Conservation (phyloP, 2,113 vertebrate genomes). For the Mustela lutreola region DNA sequence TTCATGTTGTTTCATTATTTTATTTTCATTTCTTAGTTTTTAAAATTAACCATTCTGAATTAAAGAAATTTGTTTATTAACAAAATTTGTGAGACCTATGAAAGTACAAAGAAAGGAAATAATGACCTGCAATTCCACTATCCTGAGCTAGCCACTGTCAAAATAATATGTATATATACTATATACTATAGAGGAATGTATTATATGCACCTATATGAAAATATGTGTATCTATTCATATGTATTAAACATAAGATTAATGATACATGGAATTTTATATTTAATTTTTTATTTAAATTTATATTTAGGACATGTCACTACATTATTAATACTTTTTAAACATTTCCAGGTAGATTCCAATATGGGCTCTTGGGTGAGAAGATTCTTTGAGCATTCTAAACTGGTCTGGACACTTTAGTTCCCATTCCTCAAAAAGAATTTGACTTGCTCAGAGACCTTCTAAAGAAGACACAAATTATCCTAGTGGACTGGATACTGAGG, state of each 20-base stretch:
- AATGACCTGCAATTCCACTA: not conserved
- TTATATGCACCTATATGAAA: not conserved
- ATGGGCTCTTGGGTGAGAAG: not conserved
- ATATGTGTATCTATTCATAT: not conserved
- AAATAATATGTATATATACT: not conserved
- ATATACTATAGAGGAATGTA: not conserved
- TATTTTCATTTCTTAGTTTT: not conserved
- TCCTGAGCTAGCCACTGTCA: not conserved
- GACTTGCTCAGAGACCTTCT: not conserved
- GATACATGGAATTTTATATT: not conserved
- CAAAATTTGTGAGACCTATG: not conserved
- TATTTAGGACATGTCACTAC: not conserved
- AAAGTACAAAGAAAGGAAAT: conserved; percentile 7
- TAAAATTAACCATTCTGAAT: not conserved
- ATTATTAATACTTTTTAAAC: not conserved
- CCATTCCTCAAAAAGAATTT: not conserved
- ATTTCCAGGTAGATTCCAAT: not conserved
- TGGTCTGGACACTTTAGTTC: not conserved
- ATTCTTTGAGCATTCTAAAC: not conserved
- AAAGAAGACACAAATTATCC: not conserved
- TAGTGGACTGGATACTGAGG: not conserved
- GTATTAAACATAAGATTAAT: not conserved
- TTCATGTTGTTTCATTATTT: not conserved
- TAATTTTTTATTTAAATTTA: conserved; percentile 48
- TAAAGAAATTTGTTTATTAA: conserved; percentile 33